A percentile compares a stretch with the other conserved stretches of the same genome.
phyloP scores from a whole-genome alignment of 2,113 vertebrate genomes.

The Melanotaenia duboulayi region DNA sequence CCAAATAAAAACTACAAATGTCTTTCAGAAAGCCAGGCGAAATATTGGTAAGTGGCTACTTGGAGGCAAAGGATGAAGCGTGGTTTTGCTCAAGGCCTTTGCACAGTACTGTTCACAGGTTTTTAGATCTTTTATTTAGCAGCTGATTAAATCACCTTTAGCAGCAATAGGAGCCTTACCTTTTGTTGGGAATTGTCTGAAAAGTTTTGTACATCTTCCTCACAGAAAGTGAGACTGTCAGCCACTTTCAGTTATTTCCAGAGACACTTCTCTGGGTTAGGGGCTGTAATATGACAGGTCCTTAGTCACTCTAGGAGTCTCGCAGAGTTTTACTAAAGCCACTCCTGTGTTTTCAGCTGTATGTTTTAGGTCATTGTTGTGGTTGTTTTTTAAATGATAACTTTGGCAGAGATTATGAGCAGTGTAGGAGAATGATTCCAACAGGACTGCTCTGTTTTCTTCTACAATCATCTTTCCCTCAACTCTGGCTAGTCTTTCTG shows the following conservation, averaged over 20 bases:
- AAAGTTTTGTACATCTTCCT: background rate
- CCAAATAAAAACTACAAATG: background rate
- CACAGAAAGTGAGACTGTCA: no score
- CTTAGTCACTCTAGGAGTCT: background rate
- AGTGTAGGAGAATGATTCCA: no score
- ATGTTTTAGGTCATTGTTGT: no score
- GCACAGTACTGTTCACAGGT: no score
- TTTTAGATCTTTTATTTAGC: background rate
- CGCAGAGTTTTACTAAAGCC: no score
- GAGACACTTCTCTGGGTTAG: background rate
- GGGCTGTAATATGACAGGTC: background rate
- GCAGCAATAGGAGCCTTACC: background rate
- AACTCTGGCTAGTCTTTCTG: no score
- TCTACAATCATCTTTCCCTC: background rate
- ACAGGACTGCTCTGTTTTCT: background rate
- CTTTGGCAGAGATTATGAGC: no score
- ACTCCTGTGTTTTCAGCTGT: no score
- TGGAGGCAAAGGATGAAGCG: no score
- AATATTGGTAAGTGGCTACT: background rate
- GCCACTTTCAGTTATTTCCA: background rate
- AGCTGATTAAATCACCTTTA: background rate
- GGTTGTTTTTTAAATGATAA: background rate
- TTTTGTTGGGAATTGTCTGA: background rate
- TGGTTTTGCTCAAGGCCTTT: no score
- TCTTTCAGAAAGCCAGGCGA: background rate